Conservation (phyloP, 2,888 invertebrate species). For the Auanema sp. region DNA sequence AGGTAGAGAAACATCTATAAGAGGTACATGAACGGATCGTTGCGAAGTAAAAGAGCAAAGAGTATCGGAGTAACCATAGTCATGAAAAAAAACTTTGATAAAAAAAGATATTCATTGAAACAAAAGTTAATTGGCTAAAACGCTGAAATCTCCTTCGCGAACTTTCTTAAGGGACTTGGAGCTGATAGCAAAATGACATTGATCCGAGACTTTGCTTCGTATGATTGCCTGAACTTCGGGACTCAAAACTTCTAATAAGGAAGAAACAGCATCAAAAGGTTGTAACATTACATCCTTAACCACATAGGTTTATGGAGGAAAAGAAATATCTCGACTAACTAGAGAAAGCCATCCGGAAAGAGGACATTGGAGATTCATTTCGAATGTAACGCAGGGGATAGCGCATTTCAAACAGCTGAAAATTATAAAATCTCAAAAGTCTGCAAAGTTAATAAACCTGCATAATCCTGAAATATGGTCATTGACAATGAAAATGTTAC, state of each 20-base stretch:
- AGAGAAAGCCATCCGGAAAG: slow-evolving; percentile 39
- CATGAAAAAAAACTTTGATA: too few relatives aligned
- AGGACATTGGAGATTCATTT: slow-evolving; percentile 29
- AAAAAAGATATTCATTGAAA: too few relatives aligned
- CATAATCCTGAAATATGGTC: slow-evolving; percentile 32
- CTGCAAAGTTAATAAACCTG: slow-evolving; percentile 2
- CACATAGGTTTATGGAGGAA: background rate
- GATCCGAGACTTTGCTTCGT: too few relatives aligned
- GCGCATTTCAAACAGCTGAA: slow-evolving; percentile 30
- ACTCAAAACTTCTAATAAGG: slow-evolving; percentile 24
- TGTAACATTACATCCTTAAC: slow-evolving; percentile 36
- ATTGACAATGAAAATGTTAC: slow-evolving; percentile 35
- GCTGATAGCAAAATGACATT: slow-evolving; percentile 33
- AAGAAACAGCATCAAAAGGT: slow-evolving; percentile 33
- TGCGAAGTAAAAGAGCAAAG: too few relatives aligned
- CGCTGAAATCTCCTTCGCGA: slow-evolving; percentile 33
- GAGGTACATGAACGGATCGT: too few relatives aligned
- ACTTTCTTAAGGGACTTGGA: slow-evolving; percentile 26
- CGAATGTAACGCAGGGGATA: slow-evolving; percentile 30
- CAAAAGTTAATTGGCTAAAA: too few relatives aligned
- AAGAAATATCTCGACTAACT: slow-evolving; percentile 6
- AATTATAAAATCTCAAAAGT: background rate
- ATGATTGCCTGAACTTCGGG: slow-evolving; percentile 29
- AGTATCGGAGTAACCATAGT: too few relatives aligned
- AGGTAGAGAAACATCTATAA: too few relatives aligned